phyloP scores from a whole-genome alignment of 2,797 vertebrate species.

The Neosalanx taihuensis region DNA sequence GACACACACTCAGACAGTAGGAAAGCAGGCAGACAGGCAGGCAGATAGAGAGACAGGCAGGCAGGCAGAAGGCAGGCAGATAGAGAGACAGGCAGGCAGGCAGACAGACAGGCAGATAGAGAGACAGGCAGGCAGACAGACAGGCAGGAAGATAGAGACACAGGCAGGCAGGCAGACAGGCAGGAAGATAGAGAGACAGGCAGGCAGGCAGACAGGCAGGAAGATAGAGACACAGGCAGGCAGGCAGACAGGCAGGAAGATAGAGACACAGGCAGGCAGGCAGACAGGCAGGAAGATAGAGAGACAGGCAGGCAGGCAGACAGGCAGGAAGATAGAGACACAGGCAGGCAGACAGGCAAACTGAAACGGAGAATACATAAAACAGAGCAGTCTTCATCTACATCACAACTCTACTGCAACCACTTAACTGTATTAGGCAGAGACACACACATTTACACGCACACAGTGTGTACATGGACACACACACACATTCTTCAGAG shows the following conservation, averaged over 20 bases:
- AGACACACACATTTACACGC: background rate
- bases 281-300: no score
- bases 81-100: background rate
- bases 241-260: no score
- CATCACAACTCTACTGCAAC: background rate
- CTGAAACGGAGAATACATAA: no score
- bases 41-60: conserved; percentile 39
- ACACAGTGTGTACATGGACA: background rate
- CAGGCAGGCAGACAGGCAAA: background rate
- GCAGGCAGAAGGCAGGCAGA: background rate
- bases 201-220: no score
- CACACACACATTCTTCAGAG: background rate
- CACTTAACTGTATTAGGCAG: background rate
- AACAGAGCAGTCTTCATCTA: conserved; percentile 2
- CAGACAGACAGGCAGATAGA: background rate
- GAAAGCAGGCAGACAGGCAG: conserved; percentile 3
- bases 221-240: no score
- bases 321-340: background rate
- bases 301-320: conserved; percentile 1
- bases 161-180: no score
- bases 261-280: no score
- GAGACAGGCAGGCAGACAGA: no score
- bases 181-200: no score
- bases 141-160: no score
- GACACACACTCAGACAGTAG: conserved; percentile 7